phyloP scores from a whole-genome alignment of 2,888 invertebrate species.

The Bimastos eiseni region DNA sequence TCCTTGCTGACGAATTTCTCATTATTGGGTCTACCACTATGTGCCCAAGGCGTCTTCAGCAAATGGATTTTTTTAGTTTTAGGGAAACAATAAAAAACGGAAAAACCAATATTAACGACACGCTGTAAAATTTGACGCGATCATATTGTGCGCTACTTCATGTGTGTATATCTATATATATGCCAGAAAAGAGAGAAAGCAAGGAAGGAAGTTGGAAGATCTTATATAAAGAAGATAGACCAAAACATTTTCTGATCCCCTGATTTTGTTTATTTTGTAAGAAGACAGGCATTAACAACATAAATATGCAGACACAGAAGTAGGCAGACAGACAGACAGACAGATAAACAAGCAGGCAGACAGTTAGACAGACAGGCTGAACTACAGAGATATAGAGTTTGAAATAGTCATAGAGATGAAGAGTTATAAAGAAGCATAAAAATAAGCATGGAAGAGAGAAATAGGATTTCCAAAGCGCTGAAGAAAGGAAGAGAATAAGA shows the following conservation, averaged over 20 bases:
- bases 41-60: background rate
- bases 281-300: too few species aligned
- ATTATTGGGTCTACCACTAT: background rate
- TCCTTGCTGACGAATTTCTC: too few species aligned
- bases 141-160: background rate
- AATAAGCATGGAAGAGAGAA: background rate
- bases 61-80: background rate
- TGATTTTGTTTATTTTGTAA: background rate
- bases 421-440: background rate
- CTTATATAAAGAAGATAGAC: background rate
- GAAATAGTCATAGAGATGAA: background rate
- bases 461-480: background rate
- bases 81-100: background rate
- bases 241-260: too few species aligned
- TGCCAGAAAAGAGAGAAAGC: background rate
- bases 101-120: background rate
- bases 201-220: background rate
- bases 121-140: background rate
- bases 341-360: too few species aligned
- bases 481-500: background rate
- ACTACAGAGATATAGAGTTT: background rate
- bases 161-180: background rate
- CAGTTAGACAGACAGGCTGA: background rate
- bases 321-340: too few species aligned
- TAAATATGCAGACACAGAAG: too few species aligned